Conservation (phyloP, 2,888 invertebrate genomes). For the Cataglyphis rosenhaueri region DNA sequence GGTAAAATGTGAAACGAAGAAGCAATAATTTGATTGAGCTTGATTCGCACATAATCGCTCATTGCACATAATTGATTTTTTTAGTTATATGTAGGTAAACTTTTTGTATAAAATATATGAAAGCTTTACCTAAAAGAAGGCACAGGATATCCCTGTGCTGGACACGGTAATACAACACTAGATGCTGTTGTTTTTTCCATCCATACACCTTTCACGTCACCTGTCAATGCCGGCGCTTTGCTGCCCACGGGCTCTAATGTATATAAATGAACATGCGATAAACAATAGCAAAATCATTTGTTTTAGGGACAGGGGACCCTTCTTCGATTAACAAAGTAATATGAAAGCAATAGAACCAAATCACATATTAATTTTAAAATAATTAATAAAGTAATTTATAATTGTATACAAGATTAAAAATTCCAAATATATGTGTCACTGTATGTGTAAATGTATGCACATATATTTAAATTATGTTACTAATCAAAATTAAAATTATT, state of each 20-base stretch:
- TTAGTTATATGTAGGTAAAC: neutral
- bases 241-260: slow-evolving; percentile 88
- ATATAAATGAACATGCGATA: slow-evolving; percentile 59
- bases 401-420: neutral
- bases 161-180: slow-evolving; percentile 88
- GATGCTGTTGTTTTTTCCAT: slow-evolving; percentile 78
- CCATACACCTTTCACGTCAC: slow-evolving; percentile 81
- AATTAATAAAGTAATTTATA: slow-evolving; percentile 9
- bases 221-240: slow-evolving; percentile 87
- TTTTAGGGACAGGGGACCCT: slow-evolving; percentile 50
- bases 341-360: neutral
- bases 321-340: neutral
- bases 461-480: neutral
- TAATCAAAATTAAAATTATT: neutral
- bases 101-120: slow-evolving; percentile 57
- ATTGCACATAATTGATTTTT: slow-evolving; percentile 78
- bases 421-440: neutral
- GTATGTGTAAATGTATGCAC: too few relatives aligned
- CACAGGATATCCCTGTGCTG: slow-evolving; percentile 90
- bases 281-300: slow-evolving; percentile 52
- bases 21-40: slow-evolving; percentile 85
- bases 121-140: slow-evolving; percentile 87
- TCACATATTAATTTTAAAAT: neutral
- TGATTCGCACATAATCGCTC: slow-evolving; percentile 87
- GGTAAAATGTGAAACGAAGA: slow-evolving; percentile 42